These are phyloP conservation scores for Spicauda simplicius DNA, from an alignment of 2,888 invertebrate species.

Conservation along the genomic window DNA sequence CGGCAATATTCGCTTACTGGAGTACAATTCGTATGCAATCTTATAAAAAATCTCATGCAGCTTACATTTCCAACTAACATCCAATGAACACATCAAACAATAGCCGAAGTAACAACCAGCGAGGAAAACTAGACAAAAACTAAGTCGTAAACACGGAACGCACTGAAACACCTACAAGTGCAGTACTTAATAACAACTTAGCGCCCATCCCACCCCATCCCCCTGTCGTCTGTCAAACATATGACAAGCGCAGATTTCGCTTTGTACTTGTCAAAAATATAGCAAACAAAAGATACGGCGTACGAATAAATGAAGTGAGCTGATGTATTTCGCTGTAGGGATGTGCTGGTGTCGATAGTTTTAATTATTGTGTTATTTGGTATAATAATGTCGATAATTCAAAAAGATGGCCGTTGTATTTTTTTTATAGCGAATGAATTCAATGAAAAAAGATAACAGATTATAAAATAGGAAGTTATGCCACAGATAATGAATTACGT, in stretches of 20 bases:
- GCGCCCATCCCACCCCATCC: conserved; percentile 54
- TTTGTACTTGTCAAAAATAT: conserved; percentile 85
- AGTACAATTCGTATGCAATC: no score
- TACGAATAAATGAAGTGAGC: conserved; percentile 83
- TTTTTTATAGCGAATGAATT: no score
- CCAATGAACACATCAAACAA: conserved; percentile 15
- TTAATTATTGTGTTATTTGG: background rate
- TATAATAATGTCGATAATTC: no score
- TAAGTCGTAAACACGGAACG: conserved; percentile 40
- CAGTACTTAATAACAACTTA: conserved; percentile 82
- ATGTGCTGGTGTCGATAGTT: conserved; percentile 40
- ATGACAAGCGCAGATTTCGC: conserved; percentile 83
- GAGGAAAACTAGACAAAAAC: conserved; percentile 29
- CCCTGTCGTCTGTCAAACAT: conserved; percentile 78
- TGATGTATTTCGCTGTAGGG: conserved; percentile 78
- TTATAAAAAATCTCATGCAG: no score
- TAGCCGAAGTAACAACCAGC: conserved; percentile 35
- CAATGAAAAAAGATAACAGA: no score
- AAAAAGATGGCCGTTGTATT: no score
- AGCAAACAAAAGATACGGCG: conserved; percentile 83
- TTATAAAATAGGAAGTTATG: no score
- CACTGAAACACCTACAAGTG: conserved; percentile 59
- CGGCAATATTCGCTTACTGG: no score
- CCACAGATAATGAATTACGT: no score
- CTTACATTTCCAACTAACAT: conserved; percentile 2